Evolutionary conservation across 2,797 vertebrate genomes (phyloP).

Genomic region (Ptychadena robeensis): DNA sequence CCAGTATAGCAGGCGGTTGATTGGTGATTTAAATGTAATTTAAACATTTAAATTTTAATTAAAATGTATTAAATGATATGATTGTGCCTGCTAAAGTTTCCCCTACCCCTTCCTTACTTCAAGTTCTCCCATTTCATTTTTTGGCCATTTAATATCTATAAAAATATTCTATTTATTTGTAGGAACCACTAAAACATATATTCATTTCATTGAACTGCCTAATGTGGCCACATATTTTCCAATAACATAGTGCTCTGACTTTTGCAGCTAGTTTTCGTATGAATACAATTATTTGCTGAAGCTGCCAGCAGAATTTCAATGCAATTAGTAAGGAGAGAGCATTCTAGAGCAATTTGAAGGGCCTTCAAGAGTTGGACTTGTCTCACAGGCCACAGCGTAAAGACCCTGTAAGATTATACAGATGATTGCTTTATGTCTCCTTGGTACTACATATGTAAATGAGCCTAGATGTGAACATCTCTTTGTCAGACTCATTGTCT

Average conservation of each 20-base stretch:
- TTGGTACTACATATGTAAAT: constrained; percentile 35
- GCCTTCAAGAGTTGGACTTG: constrained; percentile 25
- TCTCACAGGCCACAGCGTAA: constrained; percentile 23
- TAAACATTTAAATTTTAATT: too few relatives aligned
- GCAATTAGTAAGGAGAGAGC: constrained; percentile 37
- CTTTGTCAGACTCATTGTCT: constrained; percentile 10
- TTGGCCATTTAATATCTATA: too few relatives aligned
- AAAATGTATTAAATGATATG: too few relatives aligned
- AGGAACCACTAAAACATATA: not conserved
- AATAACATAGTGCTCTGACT: not conserved
- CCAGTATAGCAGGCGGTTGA: too few relatives aligned
- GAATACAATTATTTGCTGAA: constrained; percentile 29
- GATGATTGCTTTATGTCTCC: constrained; percentile 38
- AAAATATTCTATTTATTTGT: too few relatives aligned
- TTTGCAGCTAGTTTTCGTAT: not conserved
- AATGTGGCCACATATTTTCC: not conserved
- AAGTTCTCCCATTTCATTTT: too few relatives aligned
- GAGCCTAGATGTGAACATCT: constrained; percentile 1
- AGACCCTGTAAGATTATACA: constrained; percentile 43
- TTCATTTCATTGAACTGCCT: not conserved
- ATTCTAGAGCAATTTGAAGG: constrained; percentile 24
- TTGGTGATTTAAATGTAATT: too few relatives aligned
- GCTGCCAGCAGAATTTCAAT: constrained; percentile 39
- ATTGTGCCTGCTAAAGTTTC: too few relatives aligned
- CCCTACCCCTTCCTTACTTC: too few relatives aligned